These are phyloP conservation scores for Galleria mellonella DNA, from an alignment of 1,140 invertebrate species.

Conservation along the genomic window DNA sequence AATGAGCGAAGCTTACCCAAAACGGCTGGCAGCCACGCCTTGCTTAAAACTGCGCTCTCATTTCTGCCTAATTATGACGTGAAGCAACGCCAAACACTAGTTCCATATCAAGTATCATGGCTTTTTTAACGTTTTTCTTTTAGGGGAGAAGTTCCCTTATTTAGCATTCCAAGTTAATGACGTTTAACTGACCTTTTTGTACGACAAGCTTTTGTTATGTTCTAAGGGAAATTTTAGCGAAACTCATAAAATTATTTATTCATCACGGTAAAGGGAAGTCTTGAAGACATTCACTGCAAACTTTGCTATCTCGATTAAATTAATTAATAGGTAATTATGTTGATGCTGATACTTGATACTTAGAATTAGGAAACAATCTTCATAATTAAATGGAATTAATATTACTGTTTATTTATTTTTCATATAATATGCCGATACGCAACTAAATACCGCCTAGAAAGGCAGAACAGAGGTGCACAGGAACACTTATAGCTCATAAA, in stretches of 20 bases:
- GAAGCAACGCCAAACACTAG: conserved; percentile 40
- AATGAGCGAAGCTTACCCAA: neutral
- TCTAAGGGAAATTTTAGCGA: conserved; percentile 7
- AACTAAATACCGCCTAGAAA: too few relatives aligned
- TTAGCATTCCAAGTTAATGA: conserved; percentile 22
- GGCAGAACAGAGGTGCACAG: too few relatives aligned
- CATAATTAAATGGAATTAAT: too few relatives aligned
- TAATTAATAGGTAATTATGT: too few relatives aligned
- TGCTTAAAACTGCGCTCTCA: conserved; percentile 9
- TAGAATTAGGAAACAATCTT: too few relatives aligned
- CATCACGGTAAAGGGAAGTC: too few relatives aligned
- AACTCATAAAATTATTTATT: conserved; percentile 9
- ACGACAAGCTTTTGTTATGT: conserved; percentile 14
- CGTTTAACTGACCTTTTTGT: conserved; percentile 12
- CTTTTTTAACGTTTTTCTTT: conserved; percentile 6
- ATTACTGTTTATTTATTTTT: too few relatives aligned
- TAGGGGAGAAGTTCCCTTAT: conserved; percentile 8
- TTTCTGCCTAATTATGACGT: conserved; percentile 33
- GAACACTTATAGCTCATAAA: too few relatives aligned
- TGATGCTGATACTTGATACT: too few relatives aligned
- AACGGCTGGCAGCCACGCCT: conserved; percentile 7
- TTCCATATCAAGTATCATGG: conserved; percentile 28
- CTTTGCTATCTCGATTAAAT: too few relatives aligned
- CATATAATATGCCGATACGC: too few relatives aligned
- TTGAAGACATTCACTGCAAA: too few relatives aligned